phyloP scores from a whole-genome alignment of 2,113 vertebrate genomes.

The Leucoraja erinaceus region DNA sequence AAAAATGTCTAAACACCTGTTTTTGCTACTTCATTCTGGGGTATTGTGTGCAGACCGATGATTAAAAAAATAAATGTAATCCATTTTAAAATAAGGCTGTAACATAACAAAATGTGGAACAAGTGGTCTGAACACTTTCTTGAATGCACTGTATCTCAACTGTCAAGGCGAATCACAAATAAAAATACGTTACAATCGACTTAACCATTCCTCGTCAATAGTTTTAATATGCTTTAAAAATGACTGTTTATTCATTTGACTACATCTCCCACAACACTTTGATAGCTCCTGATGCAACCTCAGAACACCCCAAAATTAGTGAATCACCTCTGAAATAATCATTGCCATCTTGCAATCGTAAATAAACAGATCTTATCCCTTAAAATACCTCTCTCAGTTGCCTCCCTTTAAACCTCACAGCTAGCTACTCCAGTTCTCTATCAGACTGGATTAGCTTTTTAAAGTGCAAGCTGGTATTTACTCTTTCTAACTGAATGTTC shows the following conservation, averaged over 20 bases:
- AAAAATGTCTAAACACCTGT: too few species aligned
- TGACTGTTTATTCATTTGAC: background rate
- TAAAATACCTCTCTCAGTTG: background rate
- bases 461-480: background rate
- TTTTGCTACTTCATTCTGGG: too few species aligned
- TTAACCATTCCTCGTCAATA: too few species aligned
- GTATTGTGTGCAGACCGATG: too few species aligned
- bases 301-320: background rate
- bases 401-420: background rate
- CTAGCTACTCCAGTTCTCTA: background rate
- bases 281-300: background rate
- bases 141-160: too few species aligned
- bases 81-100: too few species aligned
- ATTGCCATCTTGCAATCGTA: background rate
- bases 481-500: background rate
- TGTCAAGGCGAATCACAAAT: background rate
- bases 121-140: too few species aligned
- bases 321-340: too few species aligned
- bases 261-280: background rate
- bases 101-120: too few species aligned
- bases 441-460: background rate
- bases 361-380: background rate
- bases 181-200: too few species aligned
- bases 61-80: too few species aligned
- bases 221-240: background rate